Evolutionary conservation across 2,113 vertebrate genomes (phyloP).

Genomic region (Pithys albifrons): DNA sequence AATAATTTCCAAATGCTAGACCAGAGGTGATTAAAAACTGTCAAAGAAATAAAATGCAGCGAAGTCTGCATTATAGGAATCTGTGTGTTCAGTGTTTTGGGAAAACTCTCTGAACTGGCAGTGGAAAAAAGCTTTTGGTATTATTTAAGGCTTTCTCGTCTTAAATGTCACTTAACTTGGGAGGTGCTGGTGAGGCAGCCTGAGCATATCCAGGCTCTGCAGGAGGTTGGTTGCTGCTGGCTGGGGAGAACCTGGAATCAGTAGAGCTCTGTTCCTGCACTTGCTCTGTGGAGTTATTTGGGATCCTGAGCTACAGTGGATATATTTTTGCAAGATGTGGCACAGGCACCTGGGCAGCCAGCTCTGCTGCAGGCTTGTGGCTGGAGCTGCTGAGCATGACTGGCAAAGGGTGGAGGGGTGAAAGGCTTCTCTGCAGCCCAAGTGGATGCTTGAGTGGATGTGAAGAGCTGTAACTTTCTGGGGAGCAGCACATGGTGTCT

Average conservation of each 20-base stretch:
- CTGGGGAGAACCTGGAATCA: fast-evolving
- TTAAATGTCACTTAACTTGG: not conserved
- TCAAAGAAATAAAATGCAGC: conserved; percentile 3
- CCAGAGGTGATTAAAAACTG: conserved; percentile 12
- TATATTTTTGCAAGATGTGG: not conserved
- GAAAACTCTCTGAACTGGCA: not conserved
- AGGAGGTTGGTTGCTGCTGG: not conserved
- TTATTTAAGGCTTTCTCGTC: not conserved
- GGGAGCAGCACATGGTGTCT: fast-evolving
- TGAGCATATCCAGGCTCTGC: not conserved
- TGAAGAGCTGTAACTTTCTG: not conserved
- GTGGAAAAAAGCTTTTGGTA: not conserved
- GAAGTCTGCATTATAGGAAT: not conserved
- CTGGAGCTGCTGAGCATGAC: not conserved
- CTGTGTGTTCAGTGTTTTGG: not conserved
- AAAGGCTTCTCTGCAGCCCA: not conserved
- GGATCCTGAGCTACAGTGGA: not conserved
- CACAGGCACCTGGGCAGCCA: not conserved
- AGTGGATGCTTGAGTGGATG: not conserved
- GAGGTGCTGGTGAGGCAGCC: not conserved
- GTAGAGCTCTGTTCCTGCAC: fast-evolving
- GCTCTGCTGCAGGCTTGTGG: not conserved
- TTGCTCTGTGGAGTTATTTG: not conserved
- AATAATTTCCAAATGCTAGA: conserved; percentile 51
- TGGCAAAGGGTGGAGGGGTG: not conserved